Conservation (phyloP, 1,140 invertebrate genomes). For the Rhyacophila brunnea region DNA sequence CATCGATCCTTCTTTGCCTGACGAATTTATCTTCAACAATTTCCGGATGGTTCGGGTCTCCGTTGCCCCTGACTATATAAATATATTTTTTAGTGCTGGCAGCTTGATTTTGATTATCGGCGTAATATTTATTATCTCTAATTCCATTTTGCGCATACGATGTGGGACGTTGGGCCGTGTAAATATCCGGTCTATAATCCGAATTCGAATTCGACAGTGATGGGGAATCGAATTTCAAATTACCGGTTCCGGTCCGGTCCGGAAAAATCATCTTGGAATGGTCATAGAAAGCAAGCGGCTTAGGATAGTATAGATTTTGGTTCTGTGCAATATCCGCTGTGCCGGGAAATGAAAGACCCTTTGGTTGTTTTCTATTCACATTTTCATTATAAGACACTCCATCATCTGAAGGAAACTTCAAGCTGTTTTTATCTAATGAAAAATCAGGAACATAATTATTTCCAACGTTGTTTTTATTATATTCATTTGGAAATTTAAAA, state of each 20-base stretch:
- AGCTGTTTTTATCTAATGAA: neutral
- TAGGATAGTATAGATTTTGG: constrained; percentile 20
- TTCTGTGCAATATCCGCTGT: constrained; percentile 4
- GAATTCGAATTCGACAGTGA: constrained; percentile 14
- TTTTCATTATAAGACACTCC: neutral
- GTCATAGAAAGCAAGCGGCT: constrained; percentile 29
- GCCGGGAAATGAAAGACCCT: constrained; percentile 23
- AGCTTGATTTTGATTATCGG: constrained; percentile 7
- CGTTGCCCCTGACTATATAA: constrained; percentile 32
- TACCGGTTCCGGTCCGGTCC: constrained; percentile 46
- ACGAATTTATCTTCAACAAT: constrained; percentile 12
- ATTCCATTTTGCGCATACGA: neutral
- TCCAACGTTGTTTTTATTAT: neutral
- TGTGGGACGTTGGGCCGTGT: neutral
- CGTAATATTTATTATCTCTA: constrained; percentile 9
- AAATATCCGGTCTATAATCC: constrained; percentile 23
- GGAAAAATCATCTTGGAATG: constrained; percentile 43
- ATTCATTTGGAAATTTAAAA: constrained; percentile 25
- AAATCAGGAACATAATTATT: constrained; percentile 12
- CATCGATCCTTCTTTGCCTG: constrained; percentile 1
- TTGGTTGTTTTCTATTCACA: constrained; percentile 14
- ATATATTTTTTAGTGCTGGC: constrained; percentile 23
- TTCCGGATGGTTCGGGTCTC: constrained; percentile 33
- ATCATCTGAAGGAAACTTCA: constrained; percentile 24
- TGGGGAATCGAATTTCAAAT: constrained; percentile 41